Evolutionary conservation across 2,888 invertebrate species (phyloP), one percentile per base, ranked within the genome.

Genomic region (Acleris emargana): DNA sequence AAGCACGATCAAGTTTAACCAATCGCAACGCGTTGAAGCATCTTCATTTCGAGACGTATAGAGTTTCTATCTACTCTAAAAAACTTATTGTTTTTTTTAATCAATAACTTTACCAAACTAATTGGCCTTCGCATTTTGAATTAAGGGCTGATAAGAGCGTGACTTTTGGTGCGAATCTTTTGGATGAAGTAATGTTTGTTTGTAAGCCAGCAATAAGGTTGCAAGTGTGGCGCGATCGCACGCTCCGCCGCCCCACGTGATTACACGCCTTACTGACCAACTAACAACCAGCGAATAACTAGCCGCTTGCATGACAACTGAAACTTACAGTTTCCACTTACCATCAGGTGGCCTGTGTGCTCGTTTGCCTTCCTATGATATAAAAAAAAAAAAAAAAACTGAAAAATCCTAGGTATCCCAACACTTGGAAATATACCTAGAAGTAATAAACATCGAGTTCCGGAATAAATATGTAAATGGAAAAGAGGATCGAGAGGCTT

Each of bases 241-340:
- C 84, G 87, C 77, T 84, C 73, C 78, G 76, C 76, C 81, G 82
- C 81, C 77, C 80, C 80, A 82, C 83, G 81, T 85, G 83, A 89
- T 88, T 86, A 85, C 80, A 86, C 81, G 86, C 78, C 81, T 86
- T 81, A 82, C 81, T 88, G 82, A 84, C 87, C 86, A 82, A 87
- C 84, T 84, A 84, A 85, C 79, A 78, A 82, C 78, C 79, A 77
- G 76, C 78, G 73, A 80, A 85, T 78, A 81, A 72, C 72, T 74
- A 74, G 77, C 70, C 64, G 68, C 42, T 67, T 62, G 58, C 58
- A 51, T 62, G 57, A 49, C 49, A 49, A 49, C 49, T 17, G 49
- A 17, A 49, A n/a, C n/a, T n/a, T n/a, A n/a, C n/a, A n/a, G n/a
- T n/a, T n/a, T n/a, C n/a, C n/a, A n/a, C n/a, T n/a, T n/a, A n/a